Base-by-base conservation (phyloP, 2,113 vertebrate species). In the Erythrocebus patas region DNA sequence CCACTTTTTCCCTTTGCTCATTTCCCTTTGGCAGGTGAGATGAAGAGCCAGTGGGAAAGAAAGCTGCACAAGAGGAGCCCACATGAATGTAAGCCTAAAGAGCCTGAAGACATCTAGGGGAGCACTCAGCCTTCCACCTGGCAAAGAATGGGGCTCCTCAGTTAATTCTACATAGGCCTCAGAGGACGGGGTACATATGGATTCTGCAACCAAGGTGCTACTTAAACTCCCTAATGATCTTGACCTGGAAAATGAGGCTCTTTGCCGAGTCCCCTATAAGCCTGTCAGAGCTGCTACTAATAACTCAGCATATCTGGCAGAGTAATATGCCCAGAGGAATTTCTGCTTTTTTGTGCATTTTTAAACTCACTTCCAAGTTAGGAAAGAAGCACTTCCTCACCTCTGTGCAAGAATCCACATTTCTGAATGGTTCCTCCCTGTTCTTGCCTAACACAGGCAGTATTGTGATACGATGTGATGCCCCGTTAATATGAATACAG, bases 221-320 rank as follows among this genome's bases (percentile, higher is more conserved):
- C 73, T 97, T 94, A 96, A 93, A 82, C 94, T 91, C 66, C 72
- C 61, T n/a, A 96, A 89, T 75, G 96, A 93, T 86, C 78, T 72
- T 91, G 57, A 93, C 57, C 94, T 79, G 55, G 94, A 93, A 96
- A 89, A 25, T 3, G 5, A 95, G 66, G 83, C 35, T 82, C 55
- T 93, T 38, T 48, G 35, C 78, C 1, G 8, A 66, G 57, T n/a
- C 20, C 78, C 45, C 38, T 5, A 25, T n/a, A 68, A 78, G 38
- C 43, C 43, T 25, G 57, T 66, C 23, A 75, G 27, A 68, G 18
- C 43, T 35, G 8, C 27, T 40, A 11, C 40, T 38, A 38, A 88
- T 68, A 50, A 59, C 57, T 59, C 35, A 87, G 52, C 8, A 0
- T 25, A n/a, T 16, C 48, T 14, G 23, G 85, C 14, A 48, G 80